Conservation (phyloP, 2,113 vertebrate genomes). For the Xyliphius kryptos region DNA sequence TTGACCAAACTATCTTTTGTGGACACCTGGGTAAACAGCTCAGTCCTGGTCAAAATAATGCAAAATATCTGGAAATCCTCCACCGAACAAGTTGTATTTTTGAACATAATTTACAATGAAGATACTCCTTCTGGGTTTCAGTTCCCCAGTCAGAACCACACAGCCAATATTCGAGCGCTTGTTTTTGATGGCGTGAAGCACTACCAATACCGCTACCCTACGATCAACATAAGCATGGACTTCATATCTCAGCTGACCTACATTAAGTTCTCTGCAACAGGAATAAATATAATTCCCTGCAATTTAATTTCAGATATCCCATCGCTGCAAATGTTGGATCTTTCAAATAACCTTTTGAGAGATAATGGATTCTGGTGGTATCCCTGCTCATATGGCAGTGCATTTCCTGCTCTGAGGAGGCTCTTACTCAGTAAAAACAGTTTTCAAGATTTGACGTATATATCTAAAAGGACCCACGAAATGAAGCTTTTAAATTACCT, state of each 20-base stretch:
- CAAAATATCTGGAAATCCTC: slow-evolving; percentile 45
- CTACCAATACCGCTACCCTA: slow-evolving; percentile 54
- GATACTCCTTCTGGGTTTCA: slow-evolving; percentile 51
- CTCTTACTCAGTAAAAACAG: slow-evolving; percentile 54
- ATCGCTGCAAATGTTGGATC: slow-evolving; percentile 48
- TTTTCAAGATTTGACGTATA: slow-evolving; percentile 46
- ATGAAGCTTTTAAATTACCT: slow-evolving; percentile 49
- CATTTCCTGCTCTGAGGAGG: slow-evolving; percentile 49
- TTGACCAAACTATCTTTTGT: slow-evolving; percentile 49
- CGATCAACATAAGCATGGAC: slow-evolving; percentile 45
- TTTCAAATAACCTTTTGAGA: slow-evolving; percentile 54
- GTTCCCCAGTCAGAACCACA: slow-evolving; percentile 43
- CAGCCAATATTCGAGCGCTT: slow-evolving; percentile 31
- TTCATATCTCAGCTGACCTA: slow-evolving; percentile 38
- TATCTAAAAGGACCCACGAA: slow-evolving; percentile 43
- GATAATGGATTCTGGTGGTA: slow-evolving; percentile 57
- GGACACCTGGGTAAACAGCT: slow-evolving; percentile 52
- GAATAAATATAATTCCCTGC: slow-evolving; percentile 60
- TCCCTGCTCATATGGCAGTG: slow-evolving; percentile 38
- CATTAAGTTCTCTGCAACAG: slow-evolving; percentile 55
- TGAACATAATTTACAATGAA: slow-evolving; percentile 56
- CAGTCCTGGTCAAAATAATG: slow-evolving; percentile 43
- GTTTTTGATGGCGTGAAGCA: slow-evolving; percentile 48
- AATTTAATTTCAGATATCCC: slow-evolving; percentile 49
- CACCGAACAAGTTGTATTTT: slow-evolving; percentile 44